Evolutionary conservation across 2,888 invertebrate species (phyloP).

Genomic region (Ophion ellenae): DNA sequence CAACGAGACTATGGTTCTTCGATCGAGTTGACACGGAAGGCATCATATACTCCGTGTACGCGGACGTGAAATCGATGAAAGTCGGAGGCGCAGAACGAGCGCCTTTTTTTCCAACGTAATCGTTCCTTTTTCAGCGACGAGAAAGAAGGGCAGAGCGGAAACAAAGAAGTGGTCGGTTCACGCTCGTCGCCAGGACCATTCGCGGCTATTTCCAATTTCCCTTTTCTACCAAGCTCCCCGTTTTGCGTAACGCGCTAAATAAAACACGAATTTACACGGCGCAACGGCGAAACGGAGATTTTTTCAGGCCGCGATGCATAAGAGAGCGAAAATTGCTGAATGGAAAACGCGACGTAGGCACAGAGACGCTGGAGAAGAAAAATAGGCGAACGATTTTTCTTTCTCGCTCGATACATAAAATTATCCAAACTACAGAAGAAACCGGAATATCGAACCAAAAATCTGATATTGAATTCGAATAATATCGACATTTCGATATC

Average conservation of each 20-base stretch:
- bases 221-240: not conserved
- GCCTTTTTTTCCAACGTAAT: slow-evolving; percentile 43
- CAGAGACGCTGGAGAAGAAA: slow-evolving; percentile 6
- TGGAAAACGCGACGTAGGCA: not conserved
- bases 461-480: too few relatives aligned
- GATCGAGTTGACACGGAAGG: not conserved
- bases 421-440: too few relatives aligned
- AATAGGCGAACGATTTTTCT: slow-evolving; percentile 27
- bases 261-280: not conserved
- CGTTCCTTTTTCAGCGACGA: slow-evolving; percentile 34
- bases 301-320: not conserved
- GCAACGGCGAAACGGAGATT: not conserved
- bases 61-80: slow-evolving; percentile 61
- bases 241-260: slow-evolving; percentile 14
- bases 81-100: slow-evolving; percentile 28
- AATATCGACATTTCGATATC: too few relatives aligned
- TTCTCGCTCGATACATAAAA: not conserved
- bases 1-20: too few relatives aligned
- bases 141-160: slow-evolving; percentile 19
- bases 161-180: slow-evolving; percentile 21
- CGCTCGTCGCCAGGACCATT: slow-evolving; percentile 37
- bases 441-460: too few relatives aligned
- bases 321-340: not conserved
- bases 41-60: not conserved
- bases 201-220: slow-evolving; percentile 34